phyloP scores from a whole-genome alignment of 2,888 invertebrate species.

The Orthonevra nobilis region DNA sequence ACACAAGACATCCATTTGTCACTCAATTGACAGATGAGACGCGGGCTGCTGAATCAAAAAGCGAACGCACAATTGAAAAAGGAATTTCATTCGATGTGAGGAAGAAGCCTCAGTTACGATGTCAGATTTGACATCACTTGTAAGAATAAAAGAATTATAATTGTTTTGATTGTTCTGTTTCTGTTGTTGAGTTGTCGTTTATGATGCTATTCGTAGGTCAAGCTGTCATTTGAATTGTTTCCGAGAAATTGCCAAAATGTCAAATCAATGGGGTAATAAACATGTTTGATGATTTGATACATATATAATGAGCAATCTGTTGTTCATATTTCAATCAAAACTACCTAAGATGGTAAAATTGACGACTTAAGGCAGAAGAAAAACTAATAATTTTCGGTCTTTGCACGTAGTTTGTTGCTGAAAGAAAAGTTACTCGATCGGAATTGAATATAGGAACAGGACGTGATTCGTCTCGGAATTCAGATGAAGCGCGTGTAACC shows the following conservation, averaged over 20 bases:
- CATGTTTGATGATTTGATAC: slow-evolving; percentile 1
- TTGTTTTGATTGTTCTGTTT: slow-evolving; percentile 27
- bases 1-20: not conserved
- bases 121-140: too few species aligned
- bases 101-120: too few species aligned
- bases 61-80: slow-evolving; percentile 28
- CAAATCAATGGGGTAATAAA: slow-evolving; percentile 20
- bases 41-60: slow-evolving; percentile 3
- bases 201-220: not conserved
- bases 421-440: too few species aligned
- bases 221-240: slow-evolving; percentile 18
- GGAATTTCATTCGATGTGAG: not conserved
- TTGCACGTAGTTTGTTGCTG: too few species aligned
- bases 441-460: slow-evolving; percentile 2
- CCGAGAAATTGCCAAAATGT: not conserved
- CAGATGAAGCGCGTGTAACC: slow-evolving; percentile 30
- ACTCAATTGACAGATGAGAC: not conserved
- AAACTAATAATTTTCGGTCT: too few species aligned
- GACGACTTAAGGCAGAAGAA: slow-evolving; percentile 1
- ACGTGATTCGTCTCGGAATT: slow-evolving; percentile 13
- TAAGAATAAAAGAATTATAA: not conserved
- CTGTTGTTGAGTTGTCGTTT: too few species aligned
- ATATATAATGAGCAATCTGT: slow-evolving; percentile 13
- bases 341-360: not conserved
- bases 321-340: not conserved